These are phyloP conservation scores for Drosophila barbarae DNA, from an alignment of 2,888 invertebrate genomes.

Conservation along the genomic window DNA sequence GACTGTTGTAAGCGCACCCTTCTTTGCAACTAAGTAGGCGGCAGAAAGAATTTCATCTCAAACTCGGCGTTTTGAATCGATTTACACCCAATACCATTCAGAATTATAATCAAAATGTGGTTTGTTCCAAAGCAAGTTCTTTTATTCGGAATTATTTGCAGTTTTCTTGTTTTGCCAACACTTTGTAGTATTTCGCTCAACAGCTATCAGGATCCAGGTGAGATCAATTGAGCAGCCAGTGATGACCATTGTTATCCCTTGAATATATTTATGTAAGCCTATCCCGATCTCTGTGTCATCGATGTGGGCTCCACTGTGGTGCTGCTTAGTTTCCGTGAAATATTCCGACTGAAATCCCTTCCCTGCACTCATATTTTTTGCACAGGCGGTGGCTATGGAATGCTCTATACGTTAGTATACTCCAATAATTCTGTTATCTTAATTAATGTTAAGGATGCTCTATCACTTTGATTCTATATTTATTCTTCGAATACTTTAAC, in stretches of 20 bases:
- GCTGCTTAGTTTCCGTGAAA: slow-evolving; percentile 37
- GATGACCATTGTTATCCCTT: not conserved
- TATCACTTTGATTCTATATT: too few species aligned
- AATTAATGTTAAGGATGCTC: too few species aligned
- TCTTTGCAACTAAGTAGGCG: slow-evolving; percentile 34
- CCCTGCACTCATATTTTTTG: slow-evolving; percentile 49
- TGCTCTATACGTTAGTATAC: slow-evolving; percentile 50
- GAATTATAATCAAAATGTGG: slow-evolving; percentile 5
- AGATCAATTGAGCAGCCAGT: not conserved
- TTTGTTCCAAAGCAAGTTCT: not conserved
- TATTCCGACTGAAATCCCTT: slow-evolving; percentile 28
- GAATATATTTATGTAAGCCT: slow-evolving; percentile 22
- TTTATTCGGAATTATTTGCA: slow-evolving; percentile 5
- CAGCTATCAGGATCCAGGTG: slow-evolving; percentile 13
- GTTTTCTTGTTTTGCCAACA: not conserved
- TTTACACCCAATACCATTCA: not conserved
- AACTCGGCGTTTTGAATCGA: not conserved
- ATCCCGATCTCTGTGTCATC: slow-evolving; percentile 54
- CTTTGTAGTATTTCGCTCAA: slow-evolving; percentile 18
- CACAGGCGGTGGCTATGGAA: slow-evolving; percentile 53
- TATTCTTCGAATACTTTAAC: not conserved
- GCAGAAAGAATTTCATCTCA: not conserved
- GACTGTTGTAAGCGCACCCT: slow-evolving; percentile 47
- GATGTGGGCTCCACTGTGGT: slow-evolving; percentile 43
- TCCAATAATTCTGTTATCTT: too few species aligned